phyloP scores from a whole-genome alignment of 2,113 vertebrate species.

The Holacanthus passer region DNA sequence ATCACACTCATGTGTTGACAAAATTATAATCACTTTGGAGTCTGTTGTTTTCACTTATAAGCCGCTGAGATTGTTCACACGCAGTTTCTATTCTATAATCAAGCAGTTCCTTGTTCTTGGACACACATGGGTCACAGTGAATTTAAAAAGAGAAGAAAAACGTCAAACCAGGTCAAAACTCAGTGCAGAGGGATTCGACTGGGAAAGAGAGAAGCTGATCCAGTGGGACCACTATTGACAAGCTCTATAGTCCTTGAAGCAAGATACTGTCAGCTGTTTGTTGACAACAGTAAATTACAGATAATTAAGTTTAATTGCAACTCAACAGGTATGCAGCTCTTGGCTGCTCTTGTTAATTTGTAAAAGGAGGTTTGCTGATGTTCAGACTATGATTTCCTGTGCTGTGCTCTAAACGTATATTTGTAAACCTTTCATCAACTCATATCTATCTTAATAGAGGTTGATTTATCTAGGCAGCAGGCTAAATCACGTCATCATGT shows the following conservation, averaged over 20 bases:
- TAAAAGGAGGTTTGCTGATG: conserved; percentile 6
- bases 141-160: neutral
- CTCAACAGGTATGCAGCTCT: conserved; percentile 11
- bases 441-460: neutral
- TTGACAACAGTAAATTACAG: conserved; percentile 28
- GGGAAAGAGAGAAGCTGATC: neutral
- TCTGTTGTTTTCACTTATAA: neutral
- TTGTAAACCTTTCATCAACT: neutral
- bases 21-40: neutral
- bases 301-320: conserved; percentile 10
- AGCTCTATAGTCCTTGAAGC: neutral
- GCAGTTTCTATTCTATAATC: neutral
- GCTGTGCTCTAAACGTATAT: neutral
- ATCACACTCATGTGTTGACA: neutral
- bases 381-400: conserved; percentile 10
- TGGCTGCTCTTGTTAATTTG: conserved; percentile 24
- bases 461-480: neutral
- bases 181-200: neutral
- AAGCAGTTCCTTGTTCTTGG: neutral
- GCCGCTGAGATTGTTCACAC: neutral
- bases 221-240: neutral
- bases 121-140: no score
- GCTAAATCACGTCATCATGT: neutral
- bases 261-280: neutral
- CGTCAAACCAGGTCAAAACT: neutral